phyloP scores from a whole-genome alignment of 1,140 invertebrate species.

The Daktulosphaira vitifoliae region DNA sequence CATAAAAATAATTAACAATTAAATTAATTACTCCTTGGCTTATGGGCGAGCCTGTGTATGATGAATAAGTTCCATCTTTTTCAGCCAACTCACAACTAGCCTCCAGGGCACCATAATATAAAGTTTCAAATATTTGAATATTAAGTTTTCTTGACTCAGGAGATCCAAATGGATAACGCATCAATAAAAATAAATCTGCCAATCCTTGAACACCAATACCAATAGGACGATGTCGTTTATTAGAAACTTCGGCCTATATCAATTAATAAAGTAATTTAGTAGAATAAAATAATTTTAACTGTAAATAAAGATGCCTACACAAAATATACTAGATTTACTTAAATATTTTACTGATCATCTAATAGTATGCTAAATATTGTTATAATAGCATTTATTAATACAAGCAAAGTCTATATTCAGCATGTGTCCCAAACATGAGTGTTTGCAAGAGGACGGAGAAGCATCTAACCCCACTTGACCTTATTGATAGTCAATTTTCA shows the following conservation, averaged over 20 bases:
- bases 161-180: constrained; percentile 88
- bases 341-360: too few relatives aligned
- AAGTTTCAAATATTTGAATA: constrained; percentile 94
- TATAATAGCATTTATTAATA: too few relatives aligned
- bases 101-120: constrained; percentile 95
- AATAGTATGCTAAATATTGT: too few relatives aligned
- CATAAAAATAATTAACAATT: background rate
- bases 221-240: constrained; percentile 89
- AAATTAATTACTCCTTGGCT: constrained; percentile 63
- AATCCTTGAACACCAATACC: constrained; percentile 94
- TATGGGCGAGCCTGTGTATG: constrained; percentile 82
- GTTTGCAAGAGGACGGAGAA: too few relatives aligned
- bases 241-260: constrained; percentile 61
- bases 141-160: constrained; percentile 79
- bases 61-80: constrained; percentile 77
- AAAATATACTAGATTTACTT: too few relatives aligned
- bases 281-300: background rate
- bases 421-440: too few relatives aligned
- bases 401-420: too few relatives aligned
- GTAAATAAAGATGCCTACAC: background rate
- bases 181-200: constrained; percentile 91
- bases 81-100: constrained; percentile 92
- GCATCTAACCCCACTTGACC: too few relatives aligned
- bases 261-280: background rate
- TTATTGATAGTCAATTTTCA: too few relatives aligned